phyloP scores from a whole-genome alignment of 2,888 invertebrate genomes.

The Cloeon dipterum region DNA sequence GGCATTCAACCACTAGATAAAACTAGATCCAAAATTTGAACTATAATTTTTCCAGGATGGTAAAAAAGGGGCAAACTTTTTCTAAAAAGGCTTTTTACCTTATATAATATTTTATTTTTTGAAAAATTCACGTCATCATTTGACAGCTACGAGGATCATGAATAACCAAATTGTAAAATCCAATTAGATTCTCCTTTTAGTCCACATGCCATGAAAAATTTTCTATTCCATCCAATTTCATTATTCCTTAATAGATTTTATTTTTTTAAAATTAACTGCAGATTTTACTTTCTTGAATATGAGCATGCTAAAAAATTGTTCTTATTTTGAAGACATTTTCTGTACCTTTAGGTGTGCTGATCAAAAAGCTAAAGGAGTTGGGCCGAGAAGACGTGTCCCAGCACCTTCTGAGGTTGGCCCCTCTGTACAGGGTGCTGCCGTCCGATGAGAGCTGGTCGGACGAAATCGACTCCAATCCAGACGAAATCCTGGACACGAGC shows the following conservation, averaged over 20 bases:
- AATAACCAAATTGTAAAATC: too few species aligned
- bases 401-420: conserved; percentile 28
- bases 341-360: conserved; percentile 30
- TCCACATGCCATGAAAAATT: conserved; percentile 19
- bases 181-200: too few species aligned
- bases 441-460: conserved; percentile 6
- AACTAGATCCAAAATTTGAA: too few species aligned
- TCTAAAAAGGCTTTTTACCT: too few species aligned
- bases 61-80: too few species aligned
- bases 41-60: too few species aligned
- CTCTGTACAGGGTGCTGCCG: conserved; percentile 18
- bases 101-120: too few species aligned
- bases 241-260: conserved; percentile 15
- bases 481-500: conserved; percentile 4
- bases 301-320: not conserved
- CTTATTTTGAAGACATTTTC: conserved; percentile 14
- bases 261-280: not conserved
- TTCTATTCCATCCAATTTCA: conserved; percentile 17
- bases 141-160: too few species aligned
- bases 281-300: not conserved
- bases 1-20: too few species aligned
- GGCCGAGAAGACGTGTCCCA: conserved; percentile 34
- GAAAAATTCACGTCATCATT: too few species aligned
- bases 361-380: conserved; percentile 30
- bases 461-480: conserved; percentile 3